Evolutionary conservation across 2,888 invertebrate genomes (phyloP).

Genomic region (Melikaiella ostensackeni): DNA sequence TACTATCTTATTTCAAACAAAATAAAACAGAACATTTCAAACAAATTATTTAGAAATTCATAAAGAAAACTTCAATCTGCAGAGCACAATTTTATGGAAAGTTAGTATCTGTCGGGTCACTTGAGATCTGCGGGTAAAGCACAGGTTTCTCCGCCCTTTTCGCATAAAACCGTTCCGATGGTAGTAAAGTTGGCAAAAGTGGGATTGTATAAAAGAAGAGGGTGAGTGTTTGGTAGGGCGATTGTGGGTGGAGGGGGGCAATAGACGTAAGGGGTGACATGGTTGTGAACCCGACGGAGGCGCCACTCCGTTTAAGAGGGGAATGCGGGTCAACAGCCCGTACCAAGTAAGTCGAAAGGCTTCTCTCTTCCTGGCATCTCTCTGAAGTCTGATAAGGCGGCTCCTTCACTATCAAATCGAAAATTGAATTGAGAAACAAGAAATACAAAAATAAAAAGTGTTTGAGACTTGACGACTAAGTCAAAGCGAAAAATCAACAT

Average conservation of each 20-base stretch:
- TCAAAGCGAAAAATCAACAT: background rate
- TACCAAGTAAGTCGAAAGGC: slow-evolving; percentile 46
- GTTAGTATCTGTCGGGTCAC: background rate
- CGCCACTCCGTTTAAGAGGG: slow-evolving; percentile 38
- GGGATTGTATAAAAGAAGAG: slow-evolving; percentile 18
- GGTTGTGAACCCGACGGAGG: slow-evolving; percentile 34
- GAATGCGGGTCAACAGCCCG: slow-evolving; percentile 63
- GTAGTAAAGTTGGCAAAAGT: slow-evolving; percentile 16
- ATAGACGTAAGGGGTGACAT: slow-evolving; percentile 19
- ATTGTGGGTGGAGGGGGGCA: too few relatives aligned
- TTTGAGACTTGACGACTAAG: background rate
- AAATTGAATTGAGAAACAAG: slow-evolving; percentile 23
- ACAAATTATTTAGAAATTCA: background rate
- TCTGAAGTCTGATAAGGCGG: slow-evolving; percentile 32
- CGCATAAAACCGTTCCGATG: slow-evolving; percentile 32
- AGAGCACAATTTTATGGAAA: background rate
- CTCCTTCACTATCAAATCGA: slow-evolving; percentile 11
- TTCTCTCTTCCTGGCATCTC: slow-evolving; percentile 28
- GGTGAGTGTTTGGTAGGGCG: background rate
- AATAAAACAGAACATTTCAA: background rate
- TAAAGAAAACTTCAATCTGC: background rate
- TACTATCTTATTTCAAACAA: too few relatives aligned
- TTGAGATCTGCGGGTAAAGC: slow-evolving; percentile 2
- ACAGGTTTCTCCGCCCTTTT: background rate
- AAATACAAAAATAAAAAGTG: slow-evolving; percentile 31